Conservation (phyloP, 1,140 invertebrate species). For the Phocides pigmalion region DNA sequence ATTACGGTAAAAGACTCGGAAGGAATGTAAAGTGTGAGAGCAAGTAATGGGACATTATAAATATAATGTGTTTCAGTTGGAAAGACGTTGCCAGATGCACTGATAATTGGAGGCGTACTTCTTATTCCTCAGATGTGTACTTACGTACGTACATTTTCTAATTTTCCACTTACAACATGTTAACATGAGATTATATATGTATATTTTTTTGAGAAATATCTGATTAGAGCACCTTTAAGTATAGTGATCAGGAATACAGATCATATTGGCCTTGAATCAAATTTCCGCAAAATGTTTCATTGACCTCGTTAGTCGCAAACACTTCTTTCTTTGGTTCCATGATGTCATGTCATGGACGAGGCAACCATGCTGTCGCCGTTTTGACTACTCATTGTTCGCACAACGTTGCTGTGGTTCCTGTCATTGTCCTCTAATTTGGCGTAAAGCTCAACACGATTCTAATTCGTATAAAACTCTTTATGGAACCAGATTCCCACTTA, state of each 20-base stretch:
- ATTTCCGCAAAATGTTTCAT: slow-evolving; percentile 44
- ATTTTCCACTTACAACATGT: no score
- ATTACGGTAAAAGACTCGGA: no score
- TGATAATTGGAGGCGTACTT: no score
- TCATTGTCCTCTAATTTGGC: slow-evolving; percentile 77
- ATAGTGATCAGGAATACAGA: neutral
- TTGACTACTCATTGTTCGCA: slow-evolving; percentile 63
- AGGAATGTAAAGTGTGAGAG: no score
- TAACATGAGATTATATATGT: no score
- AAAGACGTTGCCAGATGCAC: no score
- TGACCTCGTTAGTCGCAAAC: slow-evolving; percentile 58
- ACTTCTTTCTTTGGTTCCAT: slow-evolving; percentile 52
- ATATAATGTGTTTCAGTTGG: no score
- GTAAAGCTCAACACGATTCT: slow-evolving; percentile 74
- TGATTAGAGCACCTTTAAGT: no score
- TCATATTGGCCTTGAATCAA: slow-evolving; percentile 4
- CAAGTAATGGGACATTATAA: no score
- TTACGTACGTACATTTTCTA: no score
- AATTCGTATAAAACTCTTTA: slow-evolving; percentile 75
- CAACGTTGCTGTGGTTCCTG: slow-evolving; percentile 75
- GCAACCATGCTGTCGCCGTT: slow-evolving; percentile 44
- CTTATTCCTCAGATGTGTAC: no score
- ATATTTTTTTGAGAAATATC: no score
- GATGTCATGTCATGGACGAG: slow-evolving; percentile 70
- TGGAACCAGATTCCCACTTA: slow-evolving; percentile 45